A percentile compares a stretch with the other conserved stretches of the same genome.
phyloP scores from a whole-genome alignment of 2,797 vertebrate species.

The Spinus pinus region DNA sequence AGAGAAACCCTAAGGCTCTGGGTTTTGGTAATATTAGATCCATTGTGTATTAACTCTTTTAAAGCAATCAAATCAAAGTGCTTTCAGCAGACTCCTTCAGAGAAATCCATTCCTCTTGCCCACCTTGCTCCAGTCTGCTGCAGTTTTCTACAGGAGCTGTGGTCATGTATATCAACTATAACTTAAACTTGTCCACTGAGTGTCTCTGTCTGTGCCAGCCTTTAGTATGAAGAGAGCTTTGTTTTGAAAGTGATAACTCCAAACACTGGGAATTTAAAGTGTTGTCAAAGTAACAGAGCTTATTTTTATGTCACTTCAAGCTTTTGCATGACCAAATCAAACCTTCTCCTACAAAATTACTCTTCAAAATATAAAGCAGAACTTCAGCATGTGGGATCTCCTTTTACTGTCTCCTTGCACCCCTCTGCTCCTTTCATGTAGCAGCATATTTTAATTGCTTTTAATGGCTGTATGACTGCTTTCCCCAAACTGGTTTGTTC shows the following conservation, averaged over 20 bases:
- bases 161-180: fast-evolving
- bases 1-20: background rate
- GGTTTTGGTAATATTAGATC: background rate
- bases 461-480: background rate
- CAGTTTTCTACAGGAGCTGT: background rate
- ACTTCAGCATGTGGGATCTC: background rate
- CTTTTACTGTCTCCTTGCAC: background rate
- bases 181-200: background rate
- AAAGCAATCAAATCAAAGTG: background rate
- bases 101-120: background rate
- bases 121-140: background rate
- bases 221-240: background rate
- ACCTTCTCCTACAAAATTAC: background rate
- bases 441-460: background rate
- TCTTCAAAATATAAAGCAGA: background rate
- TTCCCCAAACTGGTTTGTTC: background rate
- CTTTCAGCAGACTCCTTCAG: background rate
- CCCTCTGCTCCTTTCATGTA: background rate
- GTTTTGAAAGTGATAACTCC: background rate
- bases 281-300: background rate
- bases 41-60: background rate
- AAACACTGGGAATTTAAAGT: background rate
- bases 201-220: fast-evolving
- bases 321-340: background rate
- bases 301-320: background rate